These are phyloP conservation scores for Rhagophthalmus giganteus DNA, from an alignment of 2,888 invertebrate species.

Conservation along the genomic window DNA sequence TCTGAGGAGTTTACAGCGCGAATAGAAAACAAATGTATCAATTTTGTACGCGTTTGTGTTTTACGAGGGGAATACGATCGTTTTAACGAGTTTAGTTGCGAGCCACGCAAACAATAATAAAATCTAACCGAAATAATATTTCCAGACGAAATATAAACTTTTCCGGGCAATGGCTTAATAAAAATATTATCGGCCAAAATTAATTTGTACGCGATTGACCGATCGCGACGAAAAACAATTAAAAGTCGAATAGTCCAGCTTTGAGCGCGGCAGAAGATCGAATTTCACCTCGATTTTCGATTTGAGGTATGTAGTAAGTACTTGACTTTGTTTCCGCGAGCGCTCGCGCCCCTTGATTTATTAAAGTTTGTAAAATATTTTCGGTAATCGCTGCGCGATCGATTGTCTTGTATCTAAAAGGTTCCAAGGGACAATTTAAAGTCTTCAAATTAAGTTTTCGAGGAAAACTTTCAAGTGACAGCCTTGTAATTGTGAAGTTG, in stretches of 20 bases:
- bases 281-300: too few relatives aligned
- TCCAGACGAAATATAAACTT: too few relatives aligned
- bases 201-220: too few relatives aligned
- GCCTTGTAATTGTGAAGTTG: constrained; percentile 48
- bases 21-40: constrained; percentile 50
- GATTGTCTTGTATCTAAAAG: constrained; percentile 45
- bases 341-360: constrained; percentile 15
- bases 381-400: constrained; percentile 38
- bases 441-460: constrained; percentile 47
- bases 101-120: constrained; percentile 33
- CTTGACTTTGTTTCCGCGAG: too few relatives aligned
- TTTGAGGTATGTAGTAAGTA: too few relatives aligned
- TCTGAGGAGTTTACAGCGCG: constrained; percentile 46
- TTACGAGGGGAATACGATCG: constrained; percentile 33
- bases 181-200: too few relatives aligned
- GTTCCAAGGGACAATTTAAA: constrained; percentile 46
- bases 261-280: too few relatives aligned
- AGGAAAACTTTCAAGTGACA: constrained; percentile 46
- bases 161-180: too few relatives aligned
- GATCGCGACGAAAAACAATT: too few relatives aligned
- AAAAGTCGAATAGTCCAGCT: too few relatives aligned
- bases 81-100: constrained; percentile 43
- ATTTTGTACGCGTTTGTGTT: constrained; percentile 40
- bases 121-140: constrained; percentile 30
- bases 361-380: constrained; percentile 32